A percentile compares a stretch with the other conserved stretches of the same genome.
Evolutionary conservation across 2,888 invertebrate genomes (phyloP).

Genomic region (Dione vanillae): DNA sequence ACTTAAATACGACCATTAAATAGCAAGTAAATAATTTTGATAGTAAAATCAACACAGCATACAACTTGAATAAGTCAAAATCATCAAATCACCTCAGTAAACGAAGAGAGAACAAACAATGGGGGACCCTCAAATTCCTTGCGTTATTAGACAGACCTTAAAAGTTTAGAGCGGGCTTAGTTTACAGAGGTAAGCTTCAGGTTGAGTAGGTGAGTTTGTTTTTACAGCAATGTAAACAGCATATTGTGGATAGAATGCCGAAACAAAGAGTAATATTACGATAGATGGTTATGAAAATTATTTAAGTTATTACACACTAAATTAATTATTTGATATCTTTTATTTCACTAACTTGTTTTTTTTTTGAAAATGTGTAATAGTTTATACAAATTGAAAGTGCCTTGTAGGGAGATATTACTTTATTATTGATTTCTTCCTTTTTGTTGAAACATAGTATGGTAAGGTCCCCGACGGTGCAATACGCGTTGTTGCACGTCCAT

Average conservation of each 20-base stretch:
- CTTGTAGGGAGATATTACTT: neutral
- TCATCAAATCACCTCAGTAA: slow-evolving; percentile 82
- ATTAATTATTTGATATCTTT: neutral
- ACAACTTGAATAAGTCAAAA: slow-evolving; percentile 80
- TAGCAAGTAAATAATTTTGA: slow-evolving; percentile 41
- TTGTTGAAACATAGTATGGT: slow-evolving; percentile 20
- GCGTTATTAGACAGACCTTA: slow-evolving; percentile 81
- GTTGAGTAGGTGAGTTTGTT: slow-evolving; percentile 76
- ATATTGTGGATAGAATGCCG: slow-evolving; percentile 54
- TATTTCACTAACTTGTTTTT: too few relatives aligned
- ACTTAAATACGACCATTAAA: slow-evolving; percentile 16
- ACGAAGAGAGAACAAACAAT: slow-evolving; percentile 78
- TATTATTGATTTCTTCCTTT: neutral
- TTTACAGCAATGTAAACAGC: slow-evolving; percentile 73
- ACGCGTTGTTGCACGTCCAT: slow-evolving; percentile 72
- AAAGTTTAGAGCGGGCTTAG: slow-evolving; percentile 80
- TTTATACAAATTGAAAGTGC: too few relatives aligned
- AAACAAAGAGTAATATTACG: slow-evolving; percentile 31
- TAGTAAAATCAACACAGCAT: slow-evolving; percentile 58
- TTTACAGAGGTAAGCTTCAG: slow-evolving; percentile 78
- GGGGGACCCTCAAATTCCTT: slow-evolving; percentile 80
- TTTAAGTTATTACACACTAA: slow-evolving; percentile 46
- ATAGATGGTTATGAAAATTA: slow-evolving; percentile 51
- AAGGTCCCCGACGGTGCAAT: slow-evolving; percentile 68
- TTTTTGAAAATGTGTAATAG: too few relatives aligned